phyloP scores from a whole-genome alignment of 2,888 invertebrate species.

The Bugula neritina region DNA sequence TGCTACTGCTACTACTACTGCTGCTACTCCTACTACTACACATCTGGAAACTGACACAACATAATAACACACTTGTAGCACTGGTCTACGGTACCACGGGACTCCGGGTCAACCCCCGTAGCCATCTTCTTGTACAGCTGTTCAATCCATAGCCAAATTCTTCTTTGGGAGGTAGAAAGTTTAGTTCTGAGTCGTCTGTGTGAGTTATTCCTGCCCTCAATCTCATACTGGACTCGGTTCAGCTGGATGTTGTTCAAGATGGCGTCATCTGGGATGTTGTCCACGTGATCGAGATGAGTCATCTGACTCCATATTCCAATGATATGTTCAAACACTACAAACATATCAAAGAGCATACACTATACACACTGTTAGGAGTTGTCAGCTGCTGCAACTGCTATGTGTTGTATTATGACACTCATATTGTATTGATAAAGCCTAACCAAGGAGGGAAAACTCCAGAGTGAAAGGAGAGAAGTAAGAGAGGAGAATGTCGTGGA shows the following conservation, averaged over 20 bases:
- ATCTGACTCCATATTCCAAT: not conserved
- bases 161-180: not conserved
- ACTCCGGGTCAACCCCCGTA: not conserved
- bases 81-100: not conserved
- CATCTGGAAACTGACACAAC: no score
- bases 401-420: no score
- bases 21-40: no score
- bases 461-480: slow-evolving; percentile 10
- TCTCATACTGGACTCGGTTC: not conserved
- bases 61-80: not conserved
- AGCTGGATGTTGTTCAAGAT: slow-evolving; percentile 8
- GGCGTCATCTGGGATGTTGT: not conserved
- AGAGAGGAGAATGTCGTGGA: not conserved
- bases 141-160: not conserved
- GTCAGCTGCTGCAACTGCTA: no score
- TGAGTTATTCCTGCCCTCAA: not conserved
- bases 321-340: not conserved
- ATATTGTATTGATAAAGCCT: no score
- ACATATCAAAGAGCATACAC: no score
- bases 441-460: slow-evolving; percentile 12
- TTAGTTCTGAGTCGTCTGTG: not conserved
- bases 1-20: no score
- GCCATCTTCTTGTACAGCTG: not conserved
- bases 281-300: not conserved
- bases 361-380: no score